Evolutionary conservation across 2,888 invertebrate species (phyloP).

Genomic region (Lasioglossum marginatum): DNA sequence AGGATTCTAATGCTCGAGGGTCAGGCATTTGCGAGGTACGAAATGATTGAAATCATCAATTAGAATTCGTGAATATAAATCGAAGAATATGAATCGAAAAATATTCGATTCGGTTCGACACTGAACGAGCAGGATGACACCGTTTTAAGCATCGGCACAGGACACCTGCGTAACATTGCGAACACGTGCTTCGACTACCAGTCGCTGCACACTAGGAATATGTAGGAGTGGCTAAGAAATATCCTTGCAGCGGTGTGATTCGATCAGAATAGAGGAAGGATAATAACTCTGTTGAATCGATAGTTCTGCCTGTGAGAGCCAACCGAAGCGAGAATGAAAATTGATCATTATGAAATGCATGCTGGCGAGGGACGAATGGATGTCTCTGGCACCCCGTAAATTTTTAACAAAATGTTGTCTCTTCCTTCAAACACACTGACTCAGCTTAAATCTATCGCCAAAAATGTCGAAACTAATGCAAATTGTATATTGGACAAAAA

Average conservation of each 20-base stretch:
- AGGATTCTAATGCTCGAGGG: not conserved
- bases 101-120: not conserved
- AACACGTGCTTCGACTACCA: constrained; percentile 27
- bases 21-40: not conserved
- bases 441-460: not conserved
- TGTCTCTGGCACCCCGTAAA: not conserved
- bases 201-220: not conserved
- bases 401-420: not conserved
- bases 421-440: not conserved
- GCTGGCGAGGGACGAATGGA: not conserved
- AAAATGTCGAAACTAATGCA: not conserved
- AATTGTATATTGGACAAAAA: too few relatives aligned
- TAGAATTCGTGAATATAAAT: not conserved
- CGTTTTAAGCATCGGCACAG: not conserved
- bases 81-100: too few relatives aligned
- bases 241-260: constrained; percentile 31
- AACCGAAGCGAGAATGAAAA: not conserved
- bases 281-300: constrained; percentile 4
- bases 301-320: not conserved
- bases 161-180: constrained; percentile 21
- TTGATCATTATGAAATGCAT: not conserved
- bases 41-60: not conserved
- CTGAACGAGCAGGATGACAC: constrained; percentile 3
- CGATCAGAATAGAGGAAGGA: not conserved
- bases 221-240: constrained; percentile 30